phyloP scores from a whole-genome alignment of 2,113 vertebrate genomes.

The Coturnix japonica region DNA sequence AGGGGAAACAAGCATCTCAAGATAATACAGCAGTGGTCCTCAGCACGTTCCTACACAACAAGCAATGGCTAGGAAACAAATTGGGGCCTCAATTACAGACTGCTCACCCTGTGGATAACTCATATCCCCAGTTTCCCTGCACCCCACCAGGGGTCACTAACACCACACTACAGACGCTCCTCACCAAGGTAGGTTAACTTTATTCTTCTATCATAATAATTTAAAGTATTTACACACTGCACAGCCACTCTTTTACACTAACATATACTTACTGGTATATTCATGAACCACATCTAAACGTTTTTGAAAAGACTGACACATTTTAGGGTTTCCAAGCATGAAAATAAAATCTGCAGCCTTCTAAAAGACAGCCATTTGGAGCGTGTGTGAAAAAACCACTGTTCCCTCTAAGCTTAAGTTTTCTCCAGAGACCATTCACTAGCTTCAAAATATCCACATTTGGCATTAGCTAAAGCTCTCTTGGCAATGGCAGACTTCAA shows the following conservation, averaged over 20 bases:
- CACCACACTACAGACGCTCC: slow-evolving; percentile 83
- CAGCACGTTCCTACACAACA: neutral
- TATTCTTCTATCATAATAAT: slow-evolving; percentile 92
- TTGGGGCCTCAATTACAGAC: neutral
- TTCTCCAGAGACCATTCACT: slow-evolving; percentile 59
- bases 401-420: slow-evolving; percentile 59
- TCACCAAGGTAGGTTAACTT: slow-evolving; percentile 85
- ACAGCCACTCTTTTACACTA: slow-evolving; percentile 87
- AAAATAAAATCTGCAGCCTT: slow-evolving; percentile 47
- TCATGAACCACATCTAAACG: slow-evolving; percentile 78
- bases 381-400: slow-evolving; percentile 65
- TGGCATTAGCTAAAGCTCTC: slow-evolving; percentile 50
- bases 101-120: fast-evolving
- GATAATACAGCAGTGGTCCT: neutral
- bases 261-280: slow-evolving; percentile 77
- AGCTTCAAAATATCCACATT: slow-evolving; percentile 28
- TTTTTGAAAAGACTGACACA: slow-evolving; percentile 67
- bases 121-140: neutral
- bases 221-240: slow-evolving; percentile 92
- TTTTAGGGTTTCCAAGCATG: slow-evolving; percentile 35
- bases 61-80: neutral
- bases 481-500: slow-evolving; percentile 27
- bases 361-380: slow-evolving; percentile 63
- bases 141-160: slow-evolving; percentile 84
- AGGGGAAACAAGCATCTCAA: neutral